phyloP scores from a whole-genome alignment of 2,113 vertebrate species.

The human (Homo sapiens) region GRCh38 chr9:101456001-101456500 shows the following conservation, averaged over 20 bases:
- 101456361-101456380: not conserved
- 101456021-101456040: not conserved
- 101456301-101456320: not conserved
- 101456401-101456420: not conserved
- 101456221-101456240: not conserved
- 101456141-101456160: not conserved
- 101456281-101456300: not conserved
- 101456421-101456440: not conserved
- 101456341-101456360: not conserved
- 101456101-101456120: not conserved
- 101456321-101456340: not conserved
- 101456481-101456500: not conserved
- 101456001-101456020: not conserved
- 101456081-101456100: not conserved
- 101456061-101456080: not conserved
- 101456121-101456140: not conserved
- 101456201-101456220: not conserved
- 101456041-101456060: not conserved
- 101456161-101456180: not conserved
- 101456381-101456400: no score
- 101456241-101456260: not conserved
- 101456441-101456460: not conserved
- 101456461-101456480: not conserved
- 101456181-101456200: no score
- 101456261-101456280: not conserved